A percentile compares a stretch with the other conserved stretches of the same genome.
These are phyloP conservation scores for Cetonia aurata DNA, from an alignment of 2,888 invertebrate genomes.

Conservation along the genomic window DNA sequence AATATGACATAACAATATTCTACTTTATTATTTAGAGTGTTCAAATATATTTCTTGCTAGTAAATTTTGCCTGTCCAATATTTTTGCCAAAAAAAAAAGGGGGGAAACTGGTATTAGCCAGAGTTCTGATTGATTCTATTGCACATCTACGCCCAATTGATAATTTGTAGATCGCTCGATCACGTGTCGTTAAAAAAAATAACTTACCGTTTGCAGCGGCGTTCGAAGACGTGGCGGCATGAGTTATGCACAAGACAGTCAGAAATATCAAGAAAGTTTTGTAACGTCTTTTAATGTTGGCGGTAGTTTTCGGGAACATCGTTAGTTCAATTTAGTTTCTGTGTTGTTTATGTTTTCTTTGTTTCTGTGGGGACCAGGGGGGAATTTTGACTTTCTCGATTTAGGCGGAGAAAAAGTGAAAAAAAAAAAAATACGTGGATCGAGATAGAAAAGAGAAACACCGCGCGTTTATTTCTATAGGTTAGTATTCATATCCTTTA, in stretches of 20 bases:
- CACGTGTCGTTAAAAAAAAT: too few species aligned
- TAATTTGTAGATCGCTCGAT: constrained; percentile 56
- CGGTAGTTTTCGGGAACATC: not conserved
- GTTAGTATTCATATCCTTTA: not conserved
- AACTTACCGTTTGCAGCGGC: constrained; percentile 61
- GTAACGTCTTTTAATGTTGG: constrained; percentile 22
- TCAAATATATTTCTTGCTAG: too few species aligned
- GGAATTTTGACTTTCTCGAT: too few species aligned
- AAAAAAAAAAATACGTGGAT: not conserved
- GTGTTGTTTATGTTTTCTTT: not conserved
- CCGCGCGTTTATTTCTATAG: constrained; percentile 3
- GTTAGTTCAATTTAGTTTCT: not conserved
- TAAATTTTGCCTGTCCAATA: not conserved
- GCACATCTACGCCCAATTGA: constrained; percentile 60
- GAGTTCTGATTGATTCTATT: too few species aligned
- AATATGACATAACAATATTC: too few species aligned
- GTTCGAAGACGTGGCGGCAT: constrained; percentile 57
- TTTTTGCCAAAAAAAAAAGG: not conserved
- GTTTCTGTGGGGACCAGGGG: not conserved
- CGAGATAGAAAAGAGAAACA: not conserved
- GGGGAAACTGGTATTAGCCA: constrained; percentile 23
- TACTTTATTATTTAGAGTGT: too few species aligned
- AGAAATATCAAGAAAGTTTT: constrained; percentile 51
- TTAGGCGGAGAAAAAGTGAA: not conserved
- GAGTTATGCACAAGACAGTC: constrained; percentile 53